Conservation (phyloP, 2,113 vertebrate species). For the Takifugu bimaculatus region DNA sequence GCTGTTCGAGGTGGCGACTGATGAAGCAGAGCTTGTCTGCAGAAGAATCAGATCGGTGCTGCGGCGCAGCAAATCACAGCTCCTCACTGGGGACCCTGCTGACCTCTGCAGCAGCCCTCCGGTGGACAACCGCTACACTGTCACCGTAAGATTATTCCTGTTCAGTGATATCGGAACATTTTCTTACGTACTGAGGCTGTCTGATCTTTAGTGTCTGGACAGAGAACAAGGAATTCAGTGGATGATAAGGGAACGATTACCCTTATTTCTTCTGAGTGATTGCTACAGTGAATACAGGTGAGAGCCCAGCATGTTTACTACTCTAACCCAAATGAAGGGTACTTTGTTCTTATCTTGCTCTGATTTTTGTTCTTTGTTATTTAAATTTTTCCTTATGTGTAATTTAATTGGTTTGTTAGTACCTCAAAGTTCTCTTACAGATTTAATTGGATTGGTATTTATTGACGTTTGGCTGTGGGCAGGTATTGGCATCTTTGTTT, state of each 20-base stretch:
- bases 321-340: background rate
- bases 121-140: conserved; percentile 76
- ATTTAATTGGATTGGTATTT: background rate
- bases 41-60: conserved; percentile 71
- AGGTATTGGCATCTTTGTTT: background rate
- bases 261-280: conserved; percentile 86
- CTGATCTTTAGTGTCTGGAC: conserved; percentile 74
- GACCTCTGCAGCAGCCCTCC: conserved; percentile 39
- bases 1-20: conserved; percentile 80
- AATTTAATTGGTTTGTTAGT: too few species aligned
- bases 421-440: too few species aligned
- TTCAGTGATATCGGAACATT: background rate
- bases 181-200: background rate
- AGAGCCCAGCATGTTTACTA: background rate
- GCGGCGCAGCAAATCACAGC: conserved; percentile 61
- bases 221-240: conserved; percentile 80
- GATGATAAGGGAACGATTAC: conserved; percentile 83
- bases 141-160: conserved; percentile 71
- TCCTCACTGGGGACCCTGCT: conserved; percentile 47
- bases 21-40: conserved; percentile 68
- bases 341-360: background rate
- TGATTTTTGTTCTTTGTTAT: too few species aligned
- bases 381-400: too few species aligned
- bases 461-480: background rate
- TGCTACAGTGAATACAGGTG: conserved; percentile 95